A percentile compares a stretch with the other conserved stretches of the same genome.
These are phyloP conservation scores for Nebria ingens DNA, from an alignment of 1,140 invertebrate species.

Conservation along the genomic window DNA sequence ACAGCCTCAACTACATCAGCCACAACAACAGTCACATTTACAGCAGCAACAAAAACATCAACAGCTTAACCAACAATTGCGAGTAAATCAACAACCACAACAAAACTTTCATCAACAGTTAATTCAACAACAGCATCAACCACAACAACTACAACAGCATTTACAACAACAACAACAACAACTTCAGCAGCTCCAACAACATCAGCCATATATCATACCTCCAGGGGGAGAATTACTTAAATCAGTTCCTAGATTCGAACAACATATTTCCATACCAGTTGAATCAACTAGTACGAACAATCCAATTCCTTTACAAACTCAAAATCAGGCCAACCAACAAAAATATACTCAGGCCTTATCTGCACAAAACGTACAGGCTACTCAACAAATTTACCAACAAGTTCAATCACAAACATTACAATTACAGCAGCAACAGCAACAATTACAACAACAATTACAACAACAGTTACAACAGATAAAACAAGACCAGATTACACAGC, in stretches of 20 bases:
- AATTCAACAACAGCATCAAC: conserved; percentile 23
- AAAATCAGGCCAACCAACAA: conserved; percentile 17
- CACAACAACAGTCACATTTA: conserved; percentile 18
- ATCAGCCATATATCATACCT: conserved; percentile 34
- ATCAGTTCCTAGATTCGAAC: conserved; percentile 62
- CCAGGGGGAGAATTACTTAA: conserved; percentile 57
- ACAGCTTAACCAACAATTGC: conserved; percentile 25
- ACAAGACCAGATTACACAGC: conserved; percentile 16
- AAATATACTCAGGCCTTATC: conserved; percentile 8
- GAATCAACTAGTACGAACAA: conserved; percentile 1
- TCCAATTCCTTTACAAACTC: conserved; percentile 12
- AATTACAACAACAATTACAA: conserved; percentile 17
- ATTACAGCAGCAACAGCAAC: conserved; percentile 16
- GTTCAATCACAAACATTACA: conserved; percentile 16
- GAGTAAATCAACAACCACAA: too few relatives aligned
- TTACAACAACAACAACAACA: conserved; percentile 32
- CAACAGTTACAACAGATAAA: conserved; percentile 21
- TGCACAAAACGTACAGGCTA: not conserved
- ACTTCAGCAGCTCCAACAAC: conserved; percentile 22
- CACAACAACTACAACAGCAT: conserved; percentile 30
- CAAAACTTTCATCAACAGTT: conserved; percentile 24
- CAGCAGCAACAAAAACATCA: conserved; percentile 15
- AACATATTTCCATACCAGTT: conserved; percentile 47
- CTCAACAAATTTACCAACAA: not conserved
- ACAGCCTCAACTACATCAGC: conserved; percentile 20